phyloP scores from a whole-genome alignment of 2,888 invertebrate species.

The Rambutsinella grinnellia region DNA sequence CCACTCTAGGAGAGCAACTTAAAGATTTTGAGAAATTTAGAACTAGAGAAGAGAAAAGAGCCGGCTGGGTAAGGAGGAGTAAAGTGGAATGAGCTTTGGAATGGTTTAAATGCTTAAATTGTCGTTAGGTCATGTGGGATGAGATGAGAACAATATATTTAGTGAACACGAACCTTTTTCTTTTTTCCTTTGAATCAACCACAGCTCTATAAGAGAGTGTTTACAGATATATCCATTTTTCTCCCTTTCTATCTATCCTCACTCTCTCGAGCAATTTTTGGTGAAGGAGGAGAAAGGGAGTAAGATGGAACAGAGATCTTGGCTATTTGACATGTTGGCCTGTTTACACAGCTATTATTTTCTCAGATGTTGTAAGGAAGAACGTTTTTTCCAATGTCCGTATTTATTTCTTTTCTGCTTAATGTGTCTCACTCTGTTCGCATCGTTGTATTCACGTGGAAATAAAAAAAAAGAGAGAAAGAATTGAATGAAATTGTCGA shows the following conservation, averaged over 20 bases:
- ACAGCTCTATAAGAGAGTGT: no score
- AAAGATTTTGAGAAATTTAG: background rate
- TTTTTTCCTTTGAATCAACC: background rate
- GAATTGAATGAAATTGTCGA: conserved; percentile 27
- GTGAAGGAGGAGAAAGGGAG: no score
- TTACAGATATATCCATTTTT: no score
- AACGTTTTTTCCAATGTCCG: background rate
- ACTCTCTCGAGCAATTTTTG: no score
- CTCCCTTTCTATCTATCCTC: no score
- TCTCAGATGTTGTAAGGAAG: background rate
- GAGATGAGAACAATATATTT: conserved; percentile 45
- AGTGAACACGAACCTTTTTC: background rate
- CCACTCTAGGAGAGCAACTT: background rate
- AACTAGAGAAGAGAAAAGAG: conserved; percentile 4
- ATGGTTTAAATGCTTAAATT: conserved; percentile 42
- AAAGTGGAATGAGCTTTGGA: conserved; percentile 37
- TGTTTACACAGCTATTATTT: conserved; percentile 38
- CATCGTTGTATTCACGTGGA: conserved; percentile 19
- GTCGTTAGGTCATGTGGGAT: conserved; percentile 50
- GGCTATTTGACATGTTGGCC: conserved; percentile 47
- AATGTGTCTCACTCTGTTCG: conserved; percentile 22
- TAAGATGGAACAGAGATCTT: conserved; percentile 20
- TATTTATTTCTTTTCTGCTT: conserved; percentile 33
- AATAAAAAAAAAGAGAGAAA: no score
- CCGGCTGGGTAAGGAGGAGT: conserved; percentile 3